Base-by-base conservation (phyloP, 2,888 invertebrate species). In the Conops quadrifasciatus region DNA sequence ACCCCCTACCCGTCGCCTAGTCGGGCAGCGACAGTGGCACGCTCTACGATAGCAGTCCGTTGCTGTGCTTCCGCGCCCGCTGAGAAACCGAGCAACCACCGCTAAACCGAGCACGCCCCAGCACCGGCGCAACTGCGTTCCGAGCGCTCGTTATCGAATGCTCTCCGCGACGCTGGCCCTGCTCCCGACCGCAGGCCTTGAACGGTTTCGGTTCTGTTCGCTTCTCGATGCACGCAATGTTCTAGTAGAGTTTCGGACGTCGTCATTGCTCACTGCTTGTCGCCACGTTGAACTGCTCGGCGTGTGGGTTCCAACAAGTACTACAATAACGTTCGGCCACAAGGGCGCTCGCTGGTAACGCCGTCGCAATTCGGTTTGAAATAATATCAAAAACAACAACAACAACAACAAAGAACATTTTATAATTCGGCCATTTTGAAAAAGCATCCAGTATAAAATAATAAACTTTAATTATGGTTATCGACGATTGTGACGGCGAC, bases 191-290 rank as follows among this genome's bases (percentile, higher is more conserved):
- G 36, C 69, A 56, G 43, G 71, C 47, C 66, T 69, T 28, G 67
- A 73, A 67, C 71, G 65, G 60, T 71, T 59, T 67, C 47, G 75
- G 75, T 73, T 73, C 75, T 72, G 74, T 73, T 72, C 75, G 75
- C 63, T 76, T 75, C 73, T 75, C 73, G 73, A 70, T 71, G 72
- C 76, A 77, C 76, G 73, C 75, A 75, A 74, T 60, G 75, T 78
- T 78, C 78, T 78, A 78, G 78, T 78, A 75, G 74, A 72, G 71
- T 72, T 71, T 73, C 69, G 71, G 73, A 71, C 74, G 76, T 72
- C 68, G 76, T 74, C 36, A 36, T 51, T 68, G 65, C 71, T 71
- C 69, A 74, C 68, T 72, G 75, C 71, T 72, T 66, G 64, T 56
- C 63, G 70, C 15, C 24, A 15, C 26, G 36, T 67, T 67, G 15